Base-by-base conservation (phyloP, 2,113 vertebrate genomes). In the Gymnobelideus leadbeateri region DNA sequence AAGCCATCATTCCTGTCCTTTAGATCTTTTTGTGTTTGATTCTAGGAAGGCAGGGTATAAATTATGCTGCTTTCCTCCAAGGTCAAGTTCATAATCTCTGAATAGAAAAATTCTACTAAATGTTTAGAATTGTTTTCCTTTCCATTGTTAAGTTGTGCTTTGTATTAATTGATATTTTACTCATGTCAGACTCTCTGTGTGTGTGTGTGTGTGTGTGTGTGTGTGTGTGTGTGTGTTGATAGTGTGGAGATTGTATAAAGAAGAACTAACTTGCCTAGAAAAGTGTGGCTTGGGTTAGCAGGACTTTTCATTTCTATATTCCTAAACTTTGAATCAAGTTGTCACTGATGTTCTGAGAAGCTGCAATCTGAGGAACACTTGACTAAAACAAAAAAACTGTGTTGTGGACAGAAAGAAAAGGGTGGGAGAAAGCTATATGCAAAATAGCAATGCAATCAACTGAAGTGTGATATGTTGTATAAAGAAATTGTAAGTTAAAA, bases 251-350 rank as follows among this genome's bases (percentile, higher is more conserved):
- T 50, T 57, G 0, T 28, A 51, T 25, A 7, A 25, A 21, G 52
- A 52, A 94, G 92, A 51, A 37, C 68, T 37, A 50, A 43, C 31
- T 84, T 84, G 55, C 94, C 57, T 57, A 37, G 51, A 95, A 93
- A 92, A 51, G 84, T 91, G 28, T 54, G 57, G 54, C 46, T 96
- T 53, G 23, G 91, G 51, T 92, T 92, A 50, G 91, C 16, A 49
- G 1, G 46, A 53, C 3, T 89, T 68, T 91, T 89, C 50, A 77
- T 95, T 94, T 97, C 94, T 47, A 89, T 93, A 53, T 93, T 94
- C 90, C 61, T 96, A 95, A 97, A 93, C 54, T 92, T 77, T n/a
- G 94, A 89, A 97, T 96, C 92, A 95, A 96, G 84, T 96, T 94
- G 89, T 95, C 90, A 96, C 2, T 92, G 96, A 92, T 92, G 92